Percentiles rank a stretch among this genome's conserved stretches.
Evolutionary conservation across 2,113 vertebrate species (phyloP).

Genomic region (Oceanodroma tethys): DNA sequence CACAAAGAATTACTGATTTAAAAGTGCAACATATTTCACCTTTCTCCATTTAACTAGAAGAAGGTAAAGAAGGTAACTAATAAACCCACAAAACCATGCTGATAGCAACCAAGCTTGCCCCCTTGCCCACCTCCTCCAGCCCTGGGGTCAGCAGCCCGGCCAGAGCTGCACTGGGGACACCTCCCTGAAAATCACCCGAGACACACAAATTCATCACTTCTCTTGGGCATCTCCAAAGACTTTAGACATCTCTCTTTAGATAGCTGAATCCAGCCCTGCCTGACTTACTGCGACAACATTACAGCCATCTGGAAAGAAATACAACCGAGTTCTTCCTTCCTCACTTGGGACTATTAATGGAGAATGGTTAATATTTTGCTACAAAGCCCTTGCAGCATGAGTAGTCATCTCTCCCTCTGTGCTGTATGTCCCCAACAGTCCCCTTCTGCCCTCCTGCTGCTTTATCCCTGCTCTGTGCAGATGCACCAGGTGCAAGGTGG

Average conservation of each 20-base stretch:
- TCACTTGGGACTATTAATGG: background rate
- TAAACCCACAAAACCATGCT: background rate
- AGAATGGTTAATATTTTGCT: slow-evolving; percentile 3
- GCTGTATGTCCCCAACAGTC: background rate
- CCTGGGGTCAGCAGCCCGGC: background rate
- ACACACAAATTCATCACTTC: background rate
- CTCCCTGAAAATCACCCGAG: background rate
- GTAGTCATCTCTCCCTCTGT: background rate
- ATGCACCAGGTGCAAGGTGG: slow-evolving; percentile 14
- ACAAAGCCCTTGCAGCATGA: background rate
- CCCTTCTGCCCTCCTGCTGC: slow-evolving; percentile 15
- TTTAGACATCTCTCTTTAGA: background rate
- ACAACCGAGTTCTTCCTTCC: background rate
- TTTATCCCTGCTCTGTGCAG: background rate
- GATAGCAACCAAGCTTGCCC: background rate
- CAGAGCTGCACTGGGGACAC: background rate
- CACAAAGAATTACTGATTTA: background rate
- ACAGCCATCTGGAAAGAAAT: background rate
- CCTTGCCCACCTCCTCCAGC: background rate
- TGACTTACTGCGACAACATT: background rate
- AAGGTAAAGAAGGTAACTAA: background rate
- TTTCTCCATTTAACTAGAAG: background rate
- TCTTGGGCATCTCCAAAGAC: background rate
- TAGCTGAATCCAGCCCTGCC: background rate
- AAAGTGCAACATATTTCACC: background rate